phyloP scores from a whole-genome alignment of 2,797 vertebrate species.

The Takifugu ocellatus region DNA sequence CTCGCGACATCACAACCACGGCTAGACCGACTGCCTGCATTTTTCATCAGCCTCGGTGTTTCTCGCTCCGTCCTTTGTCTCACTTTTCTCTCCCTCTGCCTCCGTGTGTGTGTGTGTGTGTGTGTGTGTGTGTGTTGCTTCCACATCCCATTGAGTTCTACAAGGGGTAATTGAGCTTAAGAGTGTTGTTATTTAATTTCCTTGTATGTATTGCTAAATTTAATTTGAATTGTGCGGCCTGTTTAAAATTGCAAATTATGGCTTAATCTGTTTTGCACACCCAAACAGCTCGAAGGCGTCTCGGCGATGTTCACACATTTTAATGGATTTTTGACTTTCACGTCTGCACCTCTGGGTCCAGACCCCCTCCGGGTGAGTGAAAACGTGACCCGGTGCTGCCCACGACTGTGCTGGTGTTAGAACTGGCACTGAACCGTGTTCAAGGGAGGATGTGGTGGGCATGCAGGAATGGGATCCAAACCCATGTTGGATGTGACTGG shows the following conservation, averaged over 20 bases:
- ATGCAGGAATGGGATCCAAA: slow-evolving; percentile 3
- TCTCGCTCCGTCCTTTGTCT: slow-evolving; percentile 53
- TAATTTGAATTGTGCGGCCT: slow-evolving; percentile 41
- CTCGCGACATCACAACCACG: slow-evolving; percentile 49
- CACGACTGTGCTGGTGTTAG: slow-evolving; percentile 21
- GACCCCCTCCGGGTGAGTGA: too few relatives aligned
- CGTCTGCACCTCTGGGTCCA: too few relatives aligned
- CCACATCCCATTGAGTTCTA: slow-evolving; percentile 41
- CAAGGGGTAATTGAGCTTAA: slow-evolving; percentile 54
- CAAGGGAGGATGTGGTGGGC: too few relatives aligned
- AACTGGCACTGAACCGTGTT: too few relatives aligned
- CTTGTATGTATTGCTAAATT: slow-evolving; percentile 50
- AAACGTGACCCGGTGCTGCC: background rate
- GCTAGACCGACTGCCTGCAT: slow-evolving; percentile 59
- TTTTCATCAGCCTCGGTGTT: slow-evolving; percentile 54
- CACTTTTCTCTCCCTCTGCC: slow-evolving; percentile 5
- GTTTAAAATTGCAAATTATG: slow-evolving; percentile 38
- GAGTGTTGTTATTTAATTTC: slow-evolving; percentile 48
- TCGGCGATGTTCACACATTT: background rate
- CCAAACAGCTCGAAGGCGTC: slow-evolving; percentile 24
- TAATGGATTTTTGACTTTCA: background rate
- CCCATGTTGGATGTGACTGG: background rate
- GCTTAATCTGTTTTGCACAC: slow-evolving; percentile 38
- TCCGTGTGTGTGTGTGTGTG: background rate
- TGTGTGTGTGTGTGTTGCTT: slow-evolving; percentile 29